phyloP scores from a whole-genome alignment of 2,113 vertebrate genomes.

The Mastomys natalensis region DNA sequence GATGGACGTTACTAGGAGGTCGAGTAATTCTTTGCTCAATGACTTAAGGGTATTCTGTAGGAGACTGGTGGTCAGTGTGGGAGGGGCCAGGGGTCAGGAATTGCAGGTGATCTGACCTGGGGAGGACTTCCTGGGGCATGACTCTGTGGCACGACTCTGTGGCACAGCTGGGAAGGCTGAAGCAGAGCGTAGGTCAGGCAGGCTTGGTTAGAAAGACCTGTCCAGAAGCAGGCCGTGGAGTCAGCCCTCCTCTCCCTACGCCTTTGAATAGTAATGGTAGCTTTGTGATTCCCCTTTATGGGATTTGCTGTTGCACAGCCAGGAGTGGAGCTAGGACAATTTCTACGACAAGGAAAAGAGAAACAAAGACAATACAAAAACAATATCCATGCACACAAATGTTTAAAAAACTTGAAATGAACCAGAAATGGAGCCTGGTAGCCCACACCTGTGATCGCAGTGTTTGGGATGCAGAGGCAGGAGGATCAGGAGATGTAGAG shows the following conservation, averaged over 20 bases:
- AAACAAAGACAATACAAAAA: too few species aligned
- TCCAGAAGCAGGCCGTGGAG: fast-evolving
- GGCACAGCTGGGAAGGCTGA: neutral
- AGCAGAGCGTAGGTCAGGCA: neutral
- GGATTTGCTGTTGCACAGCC: neutral
- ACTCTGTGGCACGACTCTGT: neutral
- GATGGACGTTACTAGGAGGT: neutral
- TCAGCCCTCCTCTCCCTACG: neutral
- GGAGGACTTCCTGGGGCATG: neutral
- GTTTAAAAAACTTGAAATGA: neutral
- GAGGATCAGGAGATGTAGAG: neutral
- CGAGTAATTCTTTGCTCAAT: neutral
- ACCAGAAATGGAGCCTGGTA: neutral
- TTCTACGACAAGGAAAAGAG: neutral
- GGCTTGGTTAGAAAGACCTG: neutral
- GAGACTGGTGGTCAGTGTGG: too few species aligned
- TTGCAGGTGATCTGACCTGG: neutral
- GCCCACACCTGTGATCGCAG: neutral
- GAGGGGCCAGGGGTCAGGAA: too few species aligned
- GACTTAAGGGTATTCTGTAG: neutral
- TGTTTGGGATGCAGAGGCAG: neutral
- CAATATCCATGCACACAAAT: neutral
- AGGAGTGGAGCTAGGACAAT: neutral
- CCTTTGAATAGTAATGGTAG: neutral
- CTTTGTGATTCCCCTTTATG: neutral